Base-by-base conservation (phyloP, 2,113 vertebrate species). In the Vireo altiloquus region DNA sequence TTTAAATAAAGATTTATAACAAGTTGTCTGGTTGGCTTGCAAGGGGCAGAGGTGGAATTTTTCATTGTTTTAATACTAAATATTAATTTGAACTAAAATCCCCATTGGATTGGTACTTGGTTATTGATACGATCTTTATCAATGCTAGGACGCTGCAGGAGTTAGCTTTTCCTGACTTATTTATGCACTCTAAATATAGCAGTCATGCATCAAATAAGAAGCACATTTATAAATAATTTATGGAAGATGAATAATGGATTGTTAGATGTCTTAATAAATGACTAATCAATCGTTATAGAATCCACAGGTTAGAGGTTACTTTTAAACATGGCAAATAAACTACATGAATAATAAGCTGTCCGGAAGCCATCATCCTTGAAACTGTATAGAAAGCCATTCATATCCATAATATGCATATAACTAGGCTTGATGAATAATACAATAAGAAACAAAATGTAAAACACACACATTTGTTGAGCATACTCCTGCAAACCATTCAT, bases 141-240 rank as follows among this genome's bases (percentile, higher is more conserved):
- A 95, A 42, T 95, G 61, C n/a, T 87, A 82, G 57, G 63, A 96
- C 80, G 75, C n/a, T 90, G 40, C 13, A 92, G n/a, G 50, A 95
- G n/a, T 88, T 72, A 59, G 63, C 50, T 59, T 93, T 94, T 92
- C 75, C 50, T 82, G 59, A 61, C 71, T 94, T 93, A 92, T 88
- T 94, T 83, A 94, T 90, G 46, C 69, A 92, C 59, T 88, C 59
- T 86, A 93, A 94, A 95, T 93, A 93, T 83, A 97, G 71, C 85
- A 95, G 82, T 83, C 75, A 92, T 92, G 56, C 71, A 90, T 96
- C 95, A 94, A 77, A 94, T 86, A 88, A 82, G 49, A 95, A 93
- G 46, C 68, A 74, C 50, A 63, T 86, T 93, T 66, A 93, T 96
- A 88, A 95, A 96, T 94, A 94, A 96, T 96, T 86, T 95, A 96